Conservation (phyloP, 2,113 vertebrate species). For the Taurulus bubalis region DNA sequence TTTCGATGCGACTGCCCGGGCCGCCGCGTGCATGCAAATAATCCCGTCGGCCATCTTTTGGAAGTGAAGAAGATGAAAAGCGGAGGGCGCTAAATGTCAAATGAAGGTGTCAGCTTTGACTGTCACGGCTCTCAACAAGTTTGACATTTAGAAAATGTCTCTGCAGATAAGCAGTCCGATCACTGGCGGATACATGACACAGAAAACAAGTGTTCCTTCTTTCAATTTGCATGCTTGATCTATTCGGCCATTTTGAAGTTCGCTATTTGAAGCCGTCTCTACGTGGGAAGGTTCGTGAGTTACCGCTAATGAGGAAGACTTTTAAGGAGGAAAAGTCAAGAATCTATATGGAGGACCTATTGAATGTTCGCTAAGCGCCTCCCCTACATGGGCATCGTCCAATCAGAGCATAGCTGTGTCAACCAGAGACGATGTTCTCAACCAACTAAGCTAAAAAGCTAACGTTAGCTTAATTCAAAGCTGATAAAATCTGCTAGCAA, state of each 20-base stretch:
- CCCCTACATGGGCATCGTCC: not conserved
- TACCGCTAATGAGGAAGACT: conserved; percentile 6
- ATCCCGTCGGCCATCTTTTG: conserved; percentile 14
- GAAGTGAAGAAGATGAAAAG: conserved; percentile 40
- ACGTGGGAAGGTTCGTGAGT: not conserved
- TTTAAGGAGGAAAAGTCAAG: not conserved
- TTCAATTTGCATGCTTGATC: conserved; percentile 14
- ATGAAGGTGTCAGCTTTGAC: conserved; percentile 57
- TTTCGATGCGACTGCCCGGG: not conserved
- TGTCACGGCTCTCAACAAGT: conserved; percentile 55
- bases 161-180: conserved; percentile 64
- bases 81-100: conserved; percentile 70
- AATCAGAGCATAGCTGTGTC: not conserved
- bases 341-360: not conserved
- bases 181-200: conserved; percentile 56
- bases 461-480: not conserved
- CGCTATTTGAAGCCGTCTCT: conserved; percentile 10
- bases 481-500: not conserved
- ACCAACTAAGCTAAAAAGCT: not conserved
- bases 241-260: conserved; percentile 20
- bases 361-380: not conserved
- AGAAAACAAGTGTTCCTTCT: conserved; percentile 40
- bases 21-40: conserved; percentile 4
- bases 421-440: too few relatives aligned
- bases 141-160: conserved; percentile 80